Evolutionary conservation across 2,888 invertebrate species (phyloP), one percentile per base, ranked within the genome.

Genomic region (Ophion obscuratus): DNA sequence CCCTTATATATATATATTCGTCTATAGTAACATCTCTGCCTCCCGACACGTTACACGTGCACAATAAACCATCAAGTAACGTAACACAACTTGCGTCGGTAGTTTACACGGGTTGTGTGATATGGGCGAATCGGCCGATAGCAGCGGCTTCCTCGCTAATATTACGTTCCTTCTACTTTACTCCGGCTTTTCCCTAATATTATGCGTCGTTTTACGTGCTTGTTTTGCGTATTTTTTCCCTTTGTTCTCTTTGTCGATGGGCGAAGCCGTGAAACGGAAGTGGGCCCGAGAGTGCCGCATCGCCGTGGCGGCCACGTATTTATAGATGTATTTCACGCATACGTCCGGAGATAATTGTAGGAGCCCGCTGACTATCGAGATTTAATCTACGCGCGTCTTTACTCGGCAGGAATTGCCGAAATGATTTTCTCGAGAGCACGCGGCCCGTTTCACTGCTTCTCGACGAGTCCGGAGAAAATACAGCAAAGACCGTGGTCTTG

Each of bases 21-120:
- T 74, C 76, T 84, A 86, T 84, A 47, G 82, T 82, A 79, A 82
- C 81, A 82, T 86, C 86, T 84, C 86, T 76, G 81, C 84, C 82
- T 82, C 79, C n/a, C 47, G 24, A 36, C 78, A 79, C 86, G 76
- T 76, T 76, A 47, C 71, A 74, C 83, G 81, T 77, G 81, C 67
- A 78, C 70, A 84, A 75, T 78, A 70, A 24, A 76, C 84, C 59
- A 53, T 81, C 73, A 67, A 70, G 68, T 80, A 68, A 84, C 64
- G 59, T 75, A 64, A 78, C 84, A 79, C 78, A 82, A 81, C 78
- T 24, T 81, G 84, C 67, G 71, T 83, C 76, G 76, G 27, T 85
- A 79, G 78, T 83, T 76, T 80, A 73, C 80, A 85, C 75, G 66
- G 64, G 79, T 75, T 83, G 68, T 27, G 47, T 85, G 83, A 85